Evolutionary conservation across 2,113 vertebrate genomes (phyloP), one percentile per base, ranked within the genome.

Genomic region (Seriola rivoliana): DNA sequence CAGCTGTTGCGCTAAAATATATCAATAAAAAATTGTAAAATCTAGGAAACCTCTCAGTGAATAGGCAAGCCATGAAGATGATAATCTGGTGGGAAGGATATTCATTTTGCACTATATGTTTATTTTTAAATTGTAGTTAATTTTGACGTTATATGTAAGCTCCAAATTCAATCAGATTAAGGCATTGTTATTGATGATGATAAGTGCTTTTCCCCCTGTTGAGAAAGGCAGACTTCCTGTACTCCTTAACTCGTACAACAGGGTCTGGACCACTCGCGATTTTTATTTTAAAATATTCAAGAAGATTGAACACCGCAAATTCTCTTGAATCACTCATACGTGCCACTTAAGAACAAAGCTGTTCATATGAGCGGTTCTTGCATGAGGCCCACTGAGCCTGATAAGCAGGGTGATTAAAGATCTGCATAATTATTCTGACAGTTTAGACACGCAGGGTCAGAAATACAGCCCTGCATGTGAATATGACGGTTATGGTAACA

Each of bases 351-450:
- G 44, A 78, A 36, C 42, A 57, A 46, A 72, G 48, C 38, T 19
- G 48, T 19, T 17, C 5, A 14, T n/a, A n/a, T 54, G 21, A 59
- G 42, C 25, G 54, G 40, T 23, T 69, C 21, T 59, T 69, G 16
- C 29, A 38, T 21, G n/a, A 75, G 42, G 5, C 48, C 64, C 68
- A 36, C 34, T 71, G 29, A 32, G 75, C 46, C 46, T 52, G 67
- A 72, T 66, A 74, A 42, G 60, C 16, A 40, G 58, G 9, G 34
- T 44, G 44, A 66, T 86, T 52, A 67, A 8, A 75, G 55, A 72
- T 9, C 19, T n/a, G 3, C 19, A 55, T 50, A 72, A 85, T 82
- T 63, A 72, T 13, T 36, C 23, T 55, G 58, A 55, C 68, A 57
- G 32, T 14, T 75, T 9, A 25, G 57, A 68, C 58, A 71, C 19